Evolutionary conservation across 2,797 vertebrate genomes (phyloP).

Genomic region (Thaleichthys pacificus): DNA sequence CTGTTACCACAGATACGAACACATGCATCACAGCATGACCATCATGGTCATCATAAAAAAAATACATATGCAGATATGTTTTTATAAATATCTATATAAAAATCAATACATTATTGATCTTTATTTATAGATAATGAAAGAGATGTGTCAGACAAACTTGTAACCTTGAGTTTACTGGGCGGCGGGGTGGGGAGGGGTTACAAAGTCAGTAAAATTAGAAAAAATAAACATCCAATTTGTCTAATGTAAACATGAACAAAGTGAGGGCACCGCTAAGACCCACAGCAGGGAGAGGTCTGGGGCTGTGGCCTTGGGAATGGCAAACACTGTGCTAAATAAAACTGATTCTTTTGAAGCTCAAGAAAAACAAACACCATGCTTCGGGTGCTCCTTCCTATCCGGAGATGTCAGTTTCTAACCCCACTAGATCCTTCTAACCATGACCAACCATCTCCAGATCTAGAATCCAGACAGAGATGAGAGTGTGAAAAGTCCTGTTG

Average conservation of each 20-base stretch:
- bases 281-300: neutral
- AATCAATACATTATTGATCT: too few relatives aligned
- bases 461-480: neutral
- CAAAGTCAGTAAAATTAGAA: neutral
- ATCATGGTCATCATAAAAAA: too few relatives aligned
- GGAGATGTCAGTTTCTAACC: neutral
- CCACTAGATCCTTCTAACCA: neutral
- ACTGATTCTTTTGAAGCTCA: neutral
- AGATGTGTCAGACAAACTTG: too few relatives aligned
- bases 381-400: too few relatives aligned
- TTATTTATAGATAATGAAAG: too few relatives aligned
- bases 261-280: neutral
- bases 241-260: neutral
- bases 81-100: too few relatives aligned
- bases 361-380: neutral
- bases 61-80: too few relatives aligned
- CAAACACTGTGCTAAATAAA: neutral
- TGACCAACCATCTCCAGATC: neutral
- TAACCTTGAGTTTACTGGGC: too few relatives aligned
- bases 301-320: neutral
- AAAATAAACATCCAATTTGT: neutral
- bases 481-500: too few relatives aligned
- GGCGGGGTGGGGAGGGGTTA: too few relatives aligned
- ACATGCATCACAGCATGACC: too few relatives aligned
- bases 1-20: too few relatives aligned